phyloP scores from a whole-genome alignment of 2,113 vertebrate species.

The Bubo bubo region DNA sequence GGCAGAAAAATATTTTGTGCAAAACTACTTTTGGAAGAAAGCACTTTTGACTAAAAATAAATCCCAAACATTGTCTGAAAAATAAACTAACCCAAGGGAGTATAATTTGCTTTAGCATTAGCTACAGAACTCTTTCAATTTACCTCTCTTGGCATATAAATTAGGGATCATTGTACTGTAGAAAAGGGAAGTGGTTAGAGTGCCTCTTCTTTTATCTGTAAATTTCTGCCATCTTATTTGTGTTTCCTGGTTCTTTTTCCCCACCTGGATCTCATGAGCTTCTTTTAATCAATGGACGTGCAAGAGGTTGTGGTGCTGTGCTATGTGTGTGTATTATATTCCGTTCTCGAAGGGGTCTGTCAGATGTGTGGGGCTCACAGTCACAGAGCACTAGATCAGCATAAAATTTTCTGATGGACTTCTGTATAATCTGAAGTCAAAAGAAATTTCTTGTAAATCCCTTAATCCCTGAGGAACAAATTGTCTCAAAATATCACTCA shows the following conservation, averaged over 20 bases:
- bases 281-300: neutral
- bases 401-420: neutral
- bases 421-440: neutral
- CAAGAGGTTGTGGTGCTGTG: neutral
- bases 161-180: neutral
- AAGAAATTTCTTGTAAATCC: neutral
- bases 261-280: neutral
- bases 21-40: neutral
- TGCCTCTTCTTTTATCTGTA: neutral
- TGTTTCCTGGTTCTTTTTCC: neutral
- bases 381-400: fast-evolving
- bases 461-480: neutral
- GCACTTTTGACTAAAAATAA: neutral
- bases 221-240: neutral
- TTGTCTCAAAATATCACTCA: neutral
- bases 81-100: neutral
- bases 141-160: neutral
- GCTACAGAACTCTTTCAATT: neutral
- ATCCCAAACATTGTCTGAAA: neutral
- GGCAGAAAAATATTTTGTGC: neutral
- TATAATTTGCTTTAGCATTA: neutral
- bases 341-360: fast-evolving
- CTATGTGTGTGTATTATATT: neutral
- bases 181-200: neutral
- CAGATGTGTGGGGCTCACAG: neutral